Evolutionary conservation across 1,140 invertebrate species (phyloP).

Genomic region (Zaprionus gabonicus): DNA sequence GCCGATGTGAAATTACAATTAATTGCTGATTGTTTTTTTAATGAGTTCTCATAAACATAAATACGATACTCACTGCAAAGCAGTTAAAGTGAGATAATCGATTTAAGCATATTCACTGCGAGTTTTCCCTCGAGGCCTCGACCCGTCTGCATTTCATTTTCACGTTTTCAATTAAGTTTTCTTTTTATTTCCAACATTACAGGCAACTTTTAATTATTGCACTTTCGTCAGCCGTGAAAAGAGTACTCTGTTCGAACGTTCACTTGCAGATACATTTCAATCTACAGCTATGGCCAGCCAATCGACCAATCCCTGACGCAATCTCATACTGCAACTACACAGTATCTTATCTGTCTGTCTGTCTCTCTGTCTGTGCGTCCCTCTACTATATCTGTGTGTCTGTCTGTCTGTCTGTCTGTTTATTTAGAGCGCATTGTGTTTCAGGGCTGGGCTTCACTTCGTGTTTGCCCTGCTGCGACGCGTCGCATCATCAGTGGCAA

Average conservation of each 20-base stretch:
- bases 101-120: not conserved
- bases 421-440: conserved; percentile 77
- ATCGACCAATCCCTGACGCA: conserved; percentile 18
- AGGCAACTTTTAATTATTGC: conserved; percentile 42
- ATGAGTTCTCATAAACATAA: conserved; percentile 7
- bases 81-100: not conserved
- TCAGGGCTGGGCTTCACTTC: conserved; percentile 58
- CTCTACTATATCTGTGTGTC: not conserved
- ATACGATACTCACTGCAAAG: not conserved
- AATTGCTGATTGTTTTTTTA: conserved; percentile 37
- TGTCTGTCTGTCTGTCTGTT: conserved; percentile 38
- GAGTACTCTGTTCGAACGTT: conserved; percentile 15
- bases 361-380: not conserved
- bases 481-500: conserved; percentile 17
- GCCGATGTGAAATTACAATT: conserved; percentile 52
- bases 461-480: conserved; percentile 57
- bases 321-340: conserved; percentile 37
- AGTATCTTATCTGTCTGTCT: conserved; percentile 54
- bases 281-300: conserved; percentile 24
- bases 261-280: conserved; percentile 66
- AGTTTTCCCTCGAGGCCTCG: not conserved
- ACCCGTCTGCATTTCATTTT: conserved; percentile 1
- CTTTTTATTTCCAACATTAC: not conserved
- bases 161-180: conserved; percentile 14
- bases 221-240: conserved; percentile 27